Evolutionary conservation across 2,113 vertebrate species (phyloP).

Genomic region (Pedetes capensis): DNA sequence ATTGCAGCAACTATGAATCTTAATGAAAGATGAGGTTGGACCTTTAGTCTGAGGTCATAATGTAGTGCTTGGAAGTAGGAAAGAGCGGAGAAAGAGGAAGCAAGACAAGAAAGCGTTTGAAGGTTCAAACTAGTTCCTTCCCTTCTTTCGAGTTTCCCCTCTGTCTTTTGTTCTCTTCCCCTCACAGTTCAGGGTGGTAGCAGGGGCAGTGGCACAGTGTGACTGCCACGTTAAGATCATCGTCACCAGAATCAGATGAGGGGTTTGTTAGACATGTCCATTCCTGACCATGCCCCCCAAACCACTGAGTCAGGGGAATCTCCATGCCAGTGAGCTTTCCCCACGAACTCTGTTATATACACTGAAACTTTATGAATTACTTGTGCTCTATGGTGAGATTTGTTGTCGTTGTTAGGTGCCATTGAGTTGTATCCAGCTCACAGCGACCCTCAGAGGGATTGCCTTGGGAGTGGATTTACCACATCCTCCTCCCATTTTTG

Average conservation of each 20-base stretch:
- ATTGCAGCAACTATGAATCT: slow-evolving; percentile 16
- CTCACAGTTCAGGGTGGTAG: neutral
- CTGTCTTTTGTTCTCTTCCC: neutral
- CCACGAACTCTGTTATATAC: neutral
- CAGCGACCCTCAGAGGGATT: too few species aligned
- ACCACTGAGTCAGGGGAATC: neutral
- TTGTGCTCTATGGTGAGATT: neutral
- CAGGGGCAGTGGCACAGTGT: too few species aligned
- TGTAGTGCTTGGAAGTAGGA: neutral
- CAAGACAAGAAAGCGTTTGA: neutral
- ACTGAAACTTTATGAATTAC: neutral
- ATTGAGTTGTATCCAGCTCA: too few species aligned
- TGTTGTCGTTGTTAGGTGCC: too few species aligned
- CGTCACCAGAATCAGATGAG: neutral
- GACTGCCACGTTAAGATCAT: neutral
- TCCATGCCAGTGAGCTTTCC: neutral
- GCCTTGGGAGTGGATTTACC: too few species aligned
- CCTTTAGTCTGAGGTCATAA: slow-evolving; percentile 33
- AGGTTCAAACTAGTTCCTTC: neutral
- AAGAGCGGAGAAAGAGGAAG: neutral
- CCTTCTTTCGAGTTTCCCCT: neutral
- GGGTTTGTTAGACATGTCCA: neutral
- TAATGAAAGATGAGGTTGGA: neutral
- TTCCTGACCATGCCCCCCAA: neutral
- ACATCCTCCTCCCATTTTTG: too few species aligned